Percentiles rank a stretch among this genome's conserved stretches.
Evolutionary conservation across 2,797 vertebrate genomes (phyloP).

Genomic region (Bufotes viridis): DNA sequence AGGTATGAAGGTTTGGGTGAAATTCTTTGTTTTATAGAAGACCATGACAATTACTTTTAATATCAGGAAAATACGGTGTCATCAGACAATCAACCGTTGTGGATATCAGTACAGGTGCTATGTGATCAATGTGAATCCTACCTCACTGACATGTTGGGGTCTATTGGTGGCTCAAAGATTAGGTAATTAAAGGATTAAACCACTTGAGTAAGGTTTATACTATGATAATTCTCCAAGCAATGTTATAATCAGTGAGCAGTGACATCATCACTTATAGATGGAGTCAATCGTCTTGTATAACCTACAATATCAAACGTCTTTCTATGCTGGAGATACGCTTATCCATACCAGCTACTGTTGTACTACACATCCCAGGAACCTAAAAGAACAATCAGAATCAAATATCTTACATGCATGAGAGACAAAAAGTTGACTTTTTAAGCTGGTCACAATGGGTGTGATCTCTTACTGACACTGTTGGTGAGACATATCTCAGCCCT

Average conservation of each 20-base stretch:
- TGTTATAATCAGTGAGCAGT: conserved; percentile 14
- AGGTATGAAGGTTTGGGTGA: neutral
- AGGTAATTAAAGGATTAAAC: conserved; percentile 23
- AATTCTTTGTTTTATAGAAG: neutral
- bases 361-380: neutral
- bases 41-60: neutral
- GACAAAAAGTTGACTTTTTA: neutral
- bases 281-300: neutral
- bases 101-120: neutral
- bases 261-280: conserved; percentile 26
- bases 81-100: no score
- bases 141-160: neutral
- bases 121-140: no score
- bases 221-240: conserved; percentile 38
- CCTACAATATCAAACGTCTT: neutral
- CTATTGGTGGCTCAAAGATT: neutral
- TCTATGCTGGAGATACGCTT: neutral
- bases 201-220: conserved; percentile 32
- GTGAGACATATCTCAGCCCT: neutral
- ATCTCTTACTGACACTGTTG: neutral
- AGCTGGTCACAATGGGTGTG: neutral
- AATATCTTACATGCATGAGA: neutral
- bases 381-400: no score
- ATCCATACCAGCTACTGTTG: neutral
- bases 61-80: neutral